Base-by-base conservation (phyloP, 1,140 invertebrate genomes). In the Brevipalpus yothersi region DNA sequence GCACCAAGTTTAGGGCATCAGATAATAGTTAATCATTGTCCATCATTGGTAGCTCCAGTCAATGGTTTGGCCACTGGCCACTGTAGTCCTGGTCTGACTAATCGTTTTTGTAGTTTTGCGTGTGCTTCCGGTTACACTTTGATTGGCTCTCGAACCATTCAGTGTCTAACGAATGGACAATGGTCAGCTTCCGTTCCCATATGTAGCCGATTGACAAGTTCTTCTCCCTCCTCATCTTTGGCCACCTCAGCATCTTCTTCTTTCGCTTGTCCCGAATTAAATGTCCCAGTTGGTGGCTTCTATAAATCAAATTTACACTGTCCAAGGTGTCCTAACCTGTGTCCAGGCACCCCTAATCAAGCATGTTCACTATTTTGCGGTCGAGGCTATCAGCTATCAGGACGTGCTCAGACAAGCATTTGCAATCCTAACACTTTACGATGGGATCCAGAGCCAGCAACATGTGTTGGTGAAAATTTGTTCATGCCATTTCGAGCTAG, bases 141-240 rank as follows among this genome's bases (percentile, higher is more conserved):
- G 3, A 31, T 39, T 41, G 58, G 58, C 9, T 39, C 19, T 10
- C 4, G 9, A n/a, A 15, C 23, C 12, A 47, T 51, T 19, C n/a
- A 17, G 13, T 58, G 58, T 31, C 11, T 2, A 21, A 1, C 58
- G n/a, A 57, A 3, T 51, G 58, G 58, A 9, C 43, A 49, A n/a
- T 58, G 58, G 58, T 58, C 58, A 31, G 15, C 41, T 42, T 59
- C 41, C n/a, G 62, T 31, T 55, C 66, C 63, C 17, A 58, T 41
- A 0, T 65, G 64, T 23, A 17, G 41, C 10, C 39, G 15, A n/a
- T 41, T 15, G 21, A 21, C 15, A 2, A 31, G 31, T 31, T 31
- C 31, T 31, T 31, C 31, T 31, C 5, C 31, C 5, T 5, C 31
- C 2, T 31, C 31, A 31, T 31, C 31, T 31, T 5, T 31, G 5